Percentiles rank a stretch among this genome's conserved stretches.
These are phyloP conservation scores for Ennomos fuscantarius DNA, from an alignment of 2,888 invertebrate genomes.

Conservation along the genomic window DNA sequence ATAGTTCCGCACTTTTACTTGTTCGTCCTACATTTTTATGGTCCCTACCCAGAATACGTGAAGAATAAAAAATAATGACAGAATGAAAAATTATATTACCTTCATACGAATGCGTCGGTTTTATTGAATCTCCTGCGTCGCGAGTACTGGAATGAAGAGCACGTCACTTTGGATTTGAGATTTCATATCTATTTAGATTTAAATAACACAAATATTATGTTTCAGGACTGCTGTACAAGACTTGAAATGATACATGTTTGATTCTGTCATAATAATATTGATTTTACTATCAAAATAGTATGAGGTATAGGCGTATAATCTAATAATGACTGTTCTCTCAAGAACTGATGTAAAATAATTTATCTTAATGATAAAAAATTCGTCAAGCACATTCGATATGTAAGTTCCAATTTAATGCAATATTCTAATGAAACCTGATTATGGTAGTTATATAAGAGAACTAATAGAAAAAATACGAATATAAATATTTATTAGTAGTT, in stretches of 20 bases:
- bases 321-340: too few species aligned
- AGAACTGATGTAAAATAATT: too few species aligned
- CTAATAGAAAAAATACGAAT: too few species aligned
- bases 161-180: slow-evolving; percentile 30
- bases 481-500: too few species aligned
- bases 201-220: slow-evolving; percentile 19
- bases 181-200: slow-evolving; percentile 24
- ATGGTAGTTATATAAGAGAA: too few species aligned
- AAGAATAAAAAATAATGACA: slow-evolving; percentile 34
- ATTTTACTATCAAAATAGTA: neutral
- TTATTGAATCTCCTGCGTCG: slow-evolving; percentile 27
- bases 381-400: too few species aligned
- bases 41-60: slow-evolving; percentile 37
- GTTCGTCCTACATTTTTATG: slow-evolving; percentile 50
- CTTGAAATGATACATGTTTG: slow-evolving; percentile 5
- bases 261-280: neutral
- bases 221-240: neutral
- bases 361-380: too few species aligned
- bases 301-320: too few species aligned
- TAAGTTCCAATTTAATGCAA: too few species aligned
- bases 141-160: slow-evolving; percentile 10
- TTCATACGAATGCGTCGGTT: slow-evolving; percentile 18
- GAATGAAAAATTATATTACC: slow-evolving; percentile 34
- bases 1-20: slow-evolving; percentile 48
- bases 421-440: too few species aligned